phyloP scores from a whole-genome alignment of 2,113 vertebrate species.

The Lasiurus borealis region DNA sequence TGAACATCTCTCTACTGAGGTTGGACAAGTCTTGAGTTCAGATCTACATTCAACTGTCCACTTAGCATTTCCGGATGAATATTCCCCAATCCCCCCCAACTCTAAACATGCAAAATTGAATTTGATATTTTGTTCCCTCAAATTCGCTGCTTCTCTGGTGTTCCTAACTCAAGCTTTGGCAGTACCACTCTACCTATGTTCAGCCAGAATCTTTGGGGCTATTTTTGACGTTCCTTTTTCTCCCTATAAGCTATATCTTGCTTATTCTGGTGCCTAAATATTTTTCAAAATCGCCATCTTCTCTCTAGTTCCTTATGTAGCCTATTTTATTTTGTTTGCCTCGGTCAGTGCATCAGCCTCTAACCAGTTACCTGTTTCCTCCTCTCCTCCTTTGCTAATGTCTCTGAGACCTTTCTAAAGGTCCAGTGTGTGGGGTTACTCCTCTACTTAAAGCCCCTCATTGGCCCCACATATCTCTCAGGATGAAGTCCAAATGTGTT shows the following conservation, averaged over 20 bases:
- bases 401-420: neutral
- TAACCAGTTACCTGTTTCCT: neutral
- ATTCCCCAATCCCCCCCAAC: neutral
- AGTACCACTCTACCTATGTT: neutral
- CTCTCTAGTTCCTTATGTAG: neutral
- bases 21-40: neutral
- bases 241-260: neutral
- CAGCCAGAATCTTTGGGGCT: neutral
- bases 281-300: neutral
- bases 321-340: conserved; percentile 35
- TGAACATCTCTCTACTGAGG: neutral
- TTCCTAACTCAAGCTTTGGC: neutral
- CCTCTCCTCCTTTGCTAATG: neutral
- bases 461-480: neutral
- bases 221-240: neutral
- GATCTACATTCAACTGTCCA: neutral
- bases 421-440: neutral
- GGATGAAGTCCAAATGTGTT: neutral
- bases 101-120: neutral
- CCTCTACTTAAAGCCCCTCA: neutral
- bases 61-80: neutral
- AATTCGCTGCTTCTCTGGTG: neutral
- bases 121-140: neutral
- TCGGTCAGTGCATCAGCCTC: neutral
- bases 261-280: neutral